These are phyloP conservation scores for Tretioscincus oriximinensis DNA, from an alignment of 2,113 vertebrate species.

Conservation along the genomic window DNA sequence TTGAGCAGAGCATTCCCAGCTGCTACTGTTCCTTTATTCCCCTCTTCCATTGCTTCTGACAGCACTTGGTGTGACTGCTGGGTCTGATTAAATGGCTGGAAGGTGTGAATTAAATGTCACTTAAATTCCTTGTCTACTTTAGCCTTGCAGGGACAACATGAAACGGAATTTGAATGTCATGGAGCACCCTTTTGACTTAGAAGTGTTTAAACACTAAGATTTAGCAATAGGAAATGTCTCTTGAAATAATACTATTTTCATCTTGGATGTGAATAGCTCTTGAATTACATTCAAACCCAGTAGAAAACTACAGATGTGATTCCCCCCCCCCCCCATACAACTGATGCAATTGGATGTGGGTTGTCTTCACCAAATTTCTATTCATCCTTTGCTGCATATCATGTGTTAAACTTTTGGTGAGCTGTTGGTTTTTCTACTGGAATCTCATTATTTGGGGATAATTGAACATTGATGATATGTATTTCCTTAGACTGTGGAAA, in stretches of 20 bases:
- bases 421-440: slow-evolving; percentile 38
- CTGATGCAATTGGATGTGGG: slow-evolving; percentile 33
- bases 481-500: neutral
- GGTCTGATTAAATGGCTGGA: slow-evolving; percentile 52
- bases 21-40: neutral
- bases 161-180: slow-evolving; percentile 51
- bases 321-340: neutral
- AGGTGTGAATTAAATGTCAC: slow-evolving; percentile 48
- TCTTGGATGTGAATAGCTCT: neutral
- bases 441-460: neutral
- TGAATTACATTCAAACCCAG: slow-evolving; percentile 18
- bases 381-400: slow-evolving; percentile 43
- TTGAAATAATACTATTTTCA: neutral
- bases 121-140: slow-evolving; percentile 41
- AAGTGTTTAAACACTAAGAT: slow-evolving; percentile 19
- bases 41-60: neutral
- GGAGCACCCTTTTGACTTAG: slow-evolving; percentile 23
- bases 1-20: neutral
- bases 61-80: slow-evolving; percentile 2
- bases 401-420: slow-evolving; percentile 37
- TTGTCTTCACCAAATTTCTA: slow-evolving; percentile 11
- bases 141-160: slow-evolving; percentile 44
- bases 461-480: slow-evolving; percentile 7
- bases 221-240: slow-evolving; percentile 20
- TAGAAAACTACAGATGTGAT: slow-evolving; percentile 27